phyloP scores from a whole-genome alignment of 2,888 invertebrate species.

The Lysandra bellargus region DNA sequence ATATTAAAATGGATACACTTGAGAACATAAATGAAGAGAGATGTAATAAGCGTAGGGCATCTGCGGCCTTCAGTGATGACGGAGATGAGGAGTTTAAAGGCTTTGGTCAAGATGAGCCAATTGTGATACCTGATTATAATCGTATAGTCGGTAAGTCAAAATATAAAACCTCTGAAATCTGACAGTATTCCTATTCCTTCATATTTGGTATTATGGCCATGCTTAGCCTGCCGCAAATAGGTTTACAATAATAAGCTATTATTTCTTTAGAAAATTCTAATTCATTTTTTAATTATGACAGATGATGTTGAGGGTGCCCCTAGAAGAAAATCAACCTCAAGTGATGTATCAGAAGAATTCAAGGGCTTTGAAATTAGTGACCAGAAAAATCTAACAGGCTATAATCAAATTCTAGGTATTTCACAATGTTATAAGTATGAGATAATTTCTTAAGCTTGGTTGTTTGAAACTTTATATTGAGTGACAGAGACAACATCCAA shows the following conservation, averaged over 20 bases:
- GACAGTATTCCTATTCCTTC: no score
- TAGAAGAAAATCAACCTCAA: constrained; percentile 64
- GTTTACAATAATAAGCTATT: background rate
- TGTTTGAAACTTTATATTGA: no score
- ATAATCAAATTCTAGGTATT: constrained; percentile 58
- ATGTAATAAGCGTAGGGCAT: constrained; percentile 67
- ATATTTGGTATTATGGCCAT: no score
- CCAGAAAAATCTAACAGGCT: constrained; percentile 53
- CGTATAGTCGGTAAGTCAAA: constrained; percentile 58
- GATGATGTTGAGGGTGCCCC: constrained; percentile 56
- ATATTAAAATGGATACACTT: constrained; percentile 36
- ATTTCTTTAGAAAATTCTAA: background rate
- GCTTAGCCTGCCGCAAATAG: no score
- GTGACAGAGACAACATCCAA: no score
- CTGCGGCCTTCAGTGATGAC: constrained; percentile 60
- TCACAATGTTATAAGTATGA: background rate
- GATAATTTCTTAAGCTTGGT: background rate
- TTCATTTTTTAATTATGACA: constrained; percentile 39
- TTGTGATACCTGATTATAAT: constrained; percentile 53
- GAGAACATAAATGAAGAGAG: constrained; percentile 39
- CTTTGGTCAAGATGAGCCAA: constrained; percentile 54
- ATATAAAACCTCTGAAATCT: background rate
- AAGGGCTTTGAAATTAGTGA: constrained; percentile 58
- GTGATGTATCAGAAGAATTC: constrained; percentile 55
- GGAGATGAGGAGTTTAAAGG: constrained; percentile 63